Evolutionary conservation across 2,888 invertebrate species (phyloP), one percentile per base, ranked within the genome.

Genomic region (Lasioglossum figueresi): DNA sequence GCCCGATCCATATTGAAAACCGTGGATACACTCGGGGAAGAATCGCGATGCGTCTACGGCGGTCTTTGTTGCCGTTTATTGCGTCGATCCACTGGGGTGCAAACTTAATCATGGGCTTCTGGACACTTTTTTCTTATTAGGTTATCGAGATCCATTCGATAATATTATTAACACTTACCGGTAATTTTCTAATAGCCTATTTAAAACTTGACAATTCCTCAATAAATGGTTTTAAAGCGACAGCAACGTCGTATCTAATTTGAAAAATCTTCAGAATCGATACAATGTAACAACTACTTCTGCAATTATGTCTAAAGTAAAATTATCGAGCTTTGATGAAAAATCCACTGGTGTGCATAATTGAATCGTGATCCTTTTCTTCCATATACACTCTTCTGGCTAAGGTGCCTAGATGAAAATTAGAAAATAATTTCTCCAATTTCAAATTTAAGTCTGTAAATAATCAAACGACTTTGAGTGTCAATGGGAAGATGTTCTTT

Each of bases 1-100:
- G 82, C 80, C 75, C 76, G 80, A 86, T 86, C 87, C 85, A 88
- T 86, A 86, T 87, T 85, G 89, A 85, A 87, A 89, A 85, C 83
- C 80, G 76, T 83, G 79, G 79, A 83, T 80, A 73, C 76, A 76
- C 78, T 34, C 71, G 73, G 75, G 83, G 71, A 84, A 78, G 74
- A 80, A 82, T 88, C 86, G 12, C 37, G n/a, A 63, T 23, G 43
- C 48, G 75, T 37, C 43, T 83, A 66, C 63, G 48, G 56, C 73
- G 82, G 45, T 70, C 76, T 73, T 73, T 76, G 52, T 34, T n/a
- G 71, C 59, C 79, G 43, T 76, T 84, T 79, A 84, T 84, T 79
- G 74, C 4, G 16, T 73, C 34, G 34, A 37, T 34, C 8, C 19
- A 2, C 19, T 8, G 66, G 23, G 34, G 66, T 23, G 66, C 34